Evolutionary conservation across 2,797 vertebrate species (phyloP).

Genomic region (Cyprinodon diabolis): DNA sequence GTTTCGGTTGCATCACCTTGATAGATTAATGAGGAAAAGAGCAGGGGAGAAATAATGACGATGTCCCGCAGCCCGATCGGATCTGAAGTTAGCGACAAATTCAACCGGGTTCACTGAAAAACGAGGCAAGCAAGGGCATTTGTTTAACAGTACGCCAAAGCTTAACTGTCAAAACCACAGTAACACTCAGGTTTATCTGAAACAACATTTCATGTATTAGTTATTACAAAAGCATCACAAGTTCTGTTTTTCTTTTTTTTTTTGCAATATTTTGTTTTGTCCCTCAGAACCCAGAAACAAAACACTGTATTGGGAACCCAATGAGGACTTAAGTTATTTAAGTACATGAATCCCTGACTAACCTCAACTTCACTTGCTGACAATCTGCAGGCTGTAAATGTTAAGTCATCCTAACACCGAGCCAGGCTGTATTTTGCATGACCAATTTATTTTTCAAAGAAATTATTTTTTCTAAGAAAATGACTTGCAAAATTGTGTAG

Average conservation of each 20-base stretch:
- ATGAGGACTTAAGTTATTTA: no score
- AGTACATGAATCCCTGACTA: no score
- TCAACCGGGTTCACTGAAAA: conserved; percentile 6
- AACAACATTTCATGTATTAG: background rate
- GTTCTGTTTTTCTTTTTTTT: background rate
- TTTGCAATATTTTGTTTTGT: background rate
- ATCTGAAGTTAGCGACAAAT: conserved; percentile 18
- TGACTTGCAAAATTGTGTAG: background rate
- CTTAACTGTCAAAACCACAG: background rate
- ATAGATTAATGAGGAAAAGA: conserved; percentile 28
- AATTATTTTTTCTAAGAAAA: background rate
- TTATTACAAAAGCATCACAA: background rate
- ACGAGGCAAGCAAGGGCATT: background rate
- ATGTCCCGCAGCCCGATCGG: conserved; percentile 23
- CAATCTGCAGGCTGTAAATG: no score
- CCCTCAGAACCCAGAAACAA: no score
- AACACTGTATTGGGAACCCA: no score
- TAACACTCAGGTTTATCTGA: background rate
- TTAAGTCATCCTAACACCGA: no score
- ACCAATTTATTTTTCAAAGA: no score
- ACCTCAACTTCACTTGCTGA: no score
- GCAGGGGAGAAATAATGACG: conserved; percentile 17
- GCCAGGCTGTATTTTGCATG: background rate
- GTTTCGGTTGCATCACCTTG: conserved; percentile 9
- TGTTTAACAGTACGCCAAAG: background rate